Conservation (phyloP, 2,113 vertebrate species). For the Seriola aureovittata region DNA sequence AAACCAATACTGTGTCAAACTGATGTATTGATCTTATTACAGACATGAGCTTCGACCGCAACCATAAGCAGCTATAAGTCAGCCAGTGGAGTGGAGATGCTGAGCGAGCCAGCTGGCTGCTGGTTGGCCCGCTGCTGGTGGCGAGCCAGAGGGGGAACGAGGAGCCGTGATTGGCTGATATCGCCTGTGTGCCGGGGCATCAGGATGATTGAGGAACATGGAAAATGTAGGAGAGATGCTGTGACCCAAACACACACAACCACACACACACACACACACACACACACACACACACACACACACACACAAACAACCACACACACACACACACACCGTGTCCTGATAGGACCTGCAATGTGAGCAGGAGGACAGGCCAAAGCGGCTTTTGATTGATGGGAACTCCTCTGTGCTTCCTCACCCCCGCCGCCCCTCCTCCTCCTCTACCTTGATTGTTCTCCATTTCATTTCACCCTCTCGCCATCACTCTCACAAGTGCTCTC, state of each 20-base stretch:
- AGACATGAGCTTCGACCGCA: constrained; percentile 29
- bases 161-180: constrained; percentile 50
- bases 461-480: constrained; percentile 55
- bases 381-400: constrained; percentile 75
- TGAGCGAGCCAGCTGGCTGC: constrained; percentile 12
- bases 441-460: constrained; percentile 66
- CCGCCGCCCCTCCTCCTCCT: background rate
- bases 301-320: constrained; percentile 22
- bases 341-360: constrained; percentile 50
- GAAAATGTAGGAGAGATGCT: constrained; percentile 42
- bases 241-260: constrained; percentile 27
- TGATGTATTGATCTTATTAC: constrained; percentile 26
- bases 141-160: background rate
- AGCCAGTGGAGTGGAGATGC: background rate
- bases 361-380: constrained; percentile 62
- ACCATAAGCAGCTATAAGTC: constrained; percentile 45
- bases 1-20: constrained; percentile 17
- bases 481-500: constrained; percentile 42
- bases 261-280: constrained; percentile 12
- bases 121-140: constrained; percentile 1
- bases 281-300: constrained; percentile 2
- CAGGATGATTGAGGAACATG: constrained; percentile 63
- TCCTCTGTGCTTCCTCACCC: constrained; percentile 26
- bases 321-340: constrained; percentile 44
- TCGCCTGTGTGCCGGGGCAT: constrained; percentile 21